These are phyloP conservation scores for Taeniopygia guttata DNA, from an alignment of 2,797 vertebrate species.

Conservation along the genomic window DNA sequence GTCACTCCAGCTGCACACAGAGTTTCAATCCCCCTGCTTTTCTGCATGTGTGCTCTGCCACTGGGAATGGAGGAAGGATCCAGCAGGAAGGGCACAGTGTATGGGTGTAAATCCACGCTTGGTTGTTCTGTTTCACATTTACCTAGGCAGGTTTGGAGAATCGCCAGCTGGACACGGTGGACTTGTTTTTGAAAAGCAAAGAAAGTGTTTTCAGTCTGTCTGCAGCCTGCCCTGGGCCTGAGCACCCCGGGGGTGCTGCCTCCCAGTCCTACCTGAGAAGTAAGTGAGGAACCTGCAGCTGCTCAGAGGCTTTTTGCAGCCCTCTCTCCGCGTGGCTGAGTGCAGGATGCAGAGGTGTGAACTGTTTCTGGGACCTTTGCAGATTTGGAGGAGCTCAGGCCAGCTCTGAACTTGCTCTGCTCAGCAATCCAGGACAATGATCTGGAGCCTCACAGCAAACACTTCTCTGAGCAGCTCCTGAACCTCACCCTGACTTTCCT, in stretches of 20 bases:
- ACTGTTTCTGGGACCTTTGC: background rate
- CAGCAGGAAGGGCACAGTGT: rapidly evolving
- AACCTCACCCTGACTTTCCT: slow-evolving; percentile 87
- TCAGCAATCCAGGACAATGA: slow-evolving; percentile 86
- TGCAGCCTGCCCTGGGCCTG: slow-evolving; percentile 48
- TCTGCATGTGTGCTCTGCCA: background rate
- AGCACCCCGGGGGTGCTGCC: slow-evolving; percentile 27
- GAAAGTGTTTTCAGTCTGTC: slow-evolving; percentile 81
- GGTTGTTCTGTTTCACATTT: background rate
- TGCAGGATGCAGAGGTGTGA: background rate
- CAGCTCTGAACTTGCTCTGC: slow-evolving; percentile 88
- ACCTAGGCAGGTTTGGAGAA: slow-evolving; percentile 92
- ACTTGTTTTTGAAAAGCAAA: slow-evolving; percentile 96
- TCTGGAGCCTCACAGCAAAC: slow-evolving; percentile 88
- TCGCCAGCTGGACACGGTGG: slow-evolving; percentile 92
- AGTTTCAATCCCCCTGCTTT: background rate
- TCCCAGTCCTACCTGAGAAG: slow-evolving; percentile 76
- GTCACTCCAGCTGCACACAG: background rate
- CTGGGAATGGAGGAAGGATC: background rate
- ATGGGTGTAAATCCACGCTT: rapidly evolving
- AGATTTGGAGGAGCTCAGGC: slow-evolving; percentile 86
- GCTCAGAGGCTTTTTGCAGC: rapidly evolving
- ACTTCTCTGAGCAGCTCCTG: slow-evolving; percentile 93
- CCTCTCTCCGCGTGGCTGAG: background rate
- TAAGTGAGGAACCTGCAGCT: slow-evolving; percentile 53